A percentile compares a stretch with the other conserved stretches of the same genome.
phyloP scores from a whole-genome alignment of 2,797 vertebrate species.

The Poeciliopsis infans region DNA sequence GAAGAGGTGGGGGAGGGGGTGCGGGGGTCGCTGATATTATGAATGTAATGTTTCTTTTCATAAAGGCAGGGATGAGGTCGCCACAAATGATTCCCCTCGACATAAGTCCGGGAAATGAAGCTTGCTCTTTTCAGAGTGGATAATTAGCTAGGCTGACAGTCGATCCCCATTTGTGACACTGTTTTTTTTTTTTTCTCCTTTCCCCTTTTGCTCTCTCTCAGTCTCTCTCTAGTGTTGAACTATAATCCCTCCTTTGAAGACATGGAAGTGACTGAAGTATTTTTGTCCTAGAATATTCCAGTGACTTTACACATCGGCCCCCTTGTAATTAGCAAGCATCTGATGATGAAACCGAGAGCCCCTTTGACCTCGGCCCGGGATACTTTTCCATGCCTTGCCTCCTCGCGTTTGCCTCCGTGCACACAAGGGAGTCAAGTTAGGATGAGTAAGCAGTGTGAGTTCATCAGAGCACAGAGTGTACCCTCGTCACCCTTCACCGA shows the following conservation, averaged over 20 bases:
- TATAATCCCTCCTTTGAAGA: slow-evolving; percentile 76
- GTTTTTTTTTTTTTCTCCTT: slow-evolving; percentile 24
- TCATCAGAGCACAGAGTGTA: slow-evolving; percentile 44
- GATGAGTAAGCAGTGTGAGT: slow-evolving; percentile 68
- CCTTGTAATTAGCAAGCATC: slow-evolving; percentile 71
- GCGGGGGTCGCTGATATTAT: slow-evolving; percentile 44
- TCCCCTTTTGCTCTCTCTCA: not conserved
- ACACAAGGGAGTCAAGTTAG: slow-evolving; percentile 59
- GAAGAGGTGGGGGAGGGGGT: not conserved
- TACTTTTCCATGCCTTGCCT: slow-evolving; percentile 35
- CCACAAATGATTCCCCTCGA: slow-evolving; percentile 78
- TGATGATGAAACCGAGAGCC: slow-evolving; percentile 62
- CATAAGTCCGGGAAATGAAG: slow-evolving; percentile 74
- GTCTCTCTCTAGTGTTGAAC: slow-evolving; percentile 58
- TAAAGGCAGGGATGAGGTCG: slow-evolving; percentile 74
- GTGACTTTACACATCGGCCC: slow-evolving; percentile 72
- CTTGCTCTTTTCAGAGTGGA: slow-evolving; percentile 77
- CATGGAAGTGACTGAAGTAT: slow-evolving; percentile 58
- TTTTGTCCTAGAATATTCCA: slow-evolving; percentile 66
- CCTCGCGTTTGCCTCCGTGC: slow-evolving; percentile 27
- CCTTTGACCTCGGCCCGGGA: slow-evolving; percentile 62
- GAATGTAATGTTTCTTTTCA: slow-evolving; percentile 80
- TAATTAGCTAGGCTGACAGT: slow-evolving; percentile 83
- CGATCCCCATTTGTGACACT: slow-evolving; percentile 70
- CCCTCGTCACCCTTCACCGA: slow-evolving; percentile 29